Base-by-base conservation (phyloP, 1,140 invertebrate species). In the Oscheius sp. region DNA sequence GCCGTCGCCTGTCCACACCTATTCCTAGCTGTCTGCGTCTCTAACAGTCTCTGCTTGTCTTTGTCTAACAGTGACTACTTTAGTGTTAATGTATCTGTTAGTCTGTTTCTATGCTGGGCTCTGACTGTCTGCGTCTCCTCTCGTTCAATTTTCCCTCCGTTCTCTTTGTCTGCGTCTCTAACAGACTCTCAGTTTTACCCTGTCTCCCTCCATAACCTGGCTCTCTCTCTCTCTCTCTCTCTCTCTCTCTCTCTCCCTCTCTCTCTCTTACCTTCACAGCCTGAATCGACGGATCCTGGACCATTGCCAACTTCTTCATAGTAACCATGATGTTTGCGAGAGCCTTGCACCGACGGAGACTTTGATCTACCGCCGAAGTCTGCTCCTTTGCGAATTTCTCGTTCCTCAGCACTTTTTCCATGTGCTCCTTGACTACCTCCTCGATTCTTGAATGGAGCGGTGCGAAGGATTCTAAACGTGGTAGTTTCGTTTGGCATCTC, bases 291-390 rank as follows among this genome's bases (percentile, higher is more conserved):
- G 78, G 80, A 63, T 82, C 80, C 49, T 82, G 80, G 13, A 82
- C 78, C 77, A 84, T 78, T 7, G 82, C 82, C 28, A 83, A 55
- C 45, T 84, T 83, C 63, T 84, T 83, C 82, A 83, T 83, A 32
- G 82, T 83, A 15, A 80, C 81, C 78, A 82, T 72, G 28, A 82
- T 80, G 52, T 82, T 82, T 2, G 80, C 81, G 3, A 82, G 45
- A 28, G 77, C 79, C 68, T 82, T 82, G 70, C 80, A 82, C 23
- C 69, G 28, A 31, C 80, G 62, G 26, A 81, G 66, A 38, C 74
- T 77, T n/a, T 77, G 63, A 71, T 81, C 80, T 38, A 81, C 73
- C 20, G 67, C 36, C 10, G 65, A 18, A 42, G 42, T 68, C 68
- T 82, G 74, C 61, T 79, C 79, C 35, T 78, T 78, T n/a, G 82